phyloP scores from a whole-genome alignment of 2,797 vertebrate species.

The Tragopan temminckii region DNA sequence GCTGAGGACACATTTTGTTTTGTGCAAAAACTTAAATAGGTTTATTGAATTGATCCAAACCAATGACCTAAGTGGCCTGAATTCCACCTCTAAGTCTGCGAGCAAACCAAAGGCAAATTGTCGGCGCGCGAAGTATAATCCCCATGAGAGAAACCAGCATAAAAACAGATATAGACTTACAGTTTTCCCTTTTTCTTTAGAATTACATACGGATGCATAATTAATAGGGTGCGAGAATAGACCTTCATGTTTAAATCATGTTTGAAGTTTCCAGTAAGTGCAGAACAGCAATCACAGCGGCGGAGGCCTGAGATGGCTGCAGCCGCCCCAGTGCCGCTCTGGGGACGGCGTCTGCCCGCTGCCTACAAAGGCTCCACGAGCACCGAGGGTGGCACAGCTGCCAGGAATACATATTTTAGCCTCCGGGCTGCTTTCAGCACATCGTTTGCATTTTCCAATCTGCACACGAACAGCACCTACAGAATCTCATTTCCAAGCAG shows the following conservation, averaged over 20 bases:
- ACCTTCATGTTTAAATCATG: constrained; percentile 75
- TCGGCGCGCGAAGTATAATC: constrained; percentile 5
- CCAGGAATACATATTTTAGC: constrained; percentile 64
- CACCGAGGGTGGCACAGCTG: constrained; percentile 32
- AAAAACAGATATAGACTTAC: constrained; percentile 67
- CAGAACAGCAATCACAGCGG: constrained; percentile 70
- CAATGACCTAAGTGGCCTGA: constrained; percentile 42
- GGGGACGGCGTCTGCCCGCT: constrained; percentile 54
- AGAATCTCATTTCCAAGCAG: constrained; percentile 23
- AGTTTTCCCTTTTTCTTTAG: constrained; percentile 73
- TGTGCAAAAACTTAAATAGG: constrained; percentile 58
- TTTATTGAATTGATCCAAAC: constrained; percentile 66
- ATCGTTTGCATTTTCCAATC: constrained; percentile 55
- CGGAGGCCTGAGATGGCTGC: constrained; percentile 51
- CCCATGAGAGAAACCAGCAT: constrained; percentile 64
- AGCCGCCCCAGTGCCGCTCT: constrained; percentile 49
- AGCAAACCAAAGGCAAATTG: constrained; percentile 48
- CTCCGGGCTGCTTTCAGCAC: constrained; percentile 60
- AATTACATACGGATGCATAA: constrained; percentile 70
- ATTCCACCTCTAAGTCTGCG: constrained; percentile 42
- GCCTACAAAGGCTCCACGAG: constrained; percentile 47
- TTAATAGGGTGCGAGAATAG: constrained; percentile 80
- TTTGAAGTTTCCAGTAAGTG: constrained; percentile 74
- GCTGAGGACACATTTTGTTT: not conserved
- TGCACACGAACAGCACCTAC: not conserved